A percentile compares a stretch with the other conserved stretches of the same genome.
Evolutionary conservation across 2,113 vertebrate species (phyloP).

Genomic region (Alosa alosa): DNA sequence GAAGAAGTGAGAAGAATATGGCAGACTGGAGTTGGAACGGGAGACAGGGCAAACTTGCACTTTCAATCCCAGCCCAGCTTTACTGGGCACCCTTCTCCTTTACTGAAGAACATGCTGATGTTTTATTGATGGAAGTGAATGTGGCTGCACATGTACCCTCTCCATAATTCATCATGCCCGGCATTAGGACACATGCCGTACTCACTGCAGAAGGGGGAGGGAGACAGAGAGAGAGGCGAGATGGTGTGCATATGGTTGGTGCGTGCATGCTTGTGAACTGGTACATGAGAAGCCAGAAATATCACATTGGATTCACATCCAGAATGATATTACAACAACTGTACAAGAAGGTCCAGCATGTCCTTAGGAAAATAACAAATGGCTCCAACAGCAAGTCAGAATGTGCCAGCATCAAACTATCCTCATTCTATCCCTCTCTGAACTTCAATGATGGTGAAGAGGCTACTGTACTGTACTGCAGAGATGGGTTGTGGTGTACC

Average conservation of each 20-base stretch:
- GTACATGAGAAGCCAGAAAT: background rate
- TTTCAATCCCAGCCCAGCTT: constrained; percentile 46
- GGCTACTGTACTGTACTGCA: background rate
- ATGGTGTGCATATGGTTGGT: constrained; percentile 18
- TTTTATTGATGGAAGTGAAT: constrained; percentile 73
- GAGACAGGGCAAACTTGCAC: constrained; percentile 21
- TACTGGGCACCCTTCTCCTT: constrained; percentile 54
- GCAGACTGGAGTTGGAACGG: constrained; percentile 13
- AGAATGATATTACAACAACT: background rate
- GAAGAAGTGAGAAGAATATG: background rate
- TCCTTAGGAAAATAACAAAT: background rate
- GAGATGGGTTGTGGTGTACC: background rate
- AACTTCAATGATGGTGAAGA: background rate
- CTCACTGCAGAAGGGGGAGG: constrained; percentile 39
- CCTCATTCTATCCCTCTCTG: background rate
- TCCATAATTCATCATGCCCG: constrained; percentile 72
- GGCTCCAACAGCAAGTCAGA: background rate
- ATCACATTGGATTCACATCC: background rate
- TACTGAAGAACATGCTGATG: constrained; percentile 58
- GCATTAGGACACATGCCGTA: constrained; percentile 60
- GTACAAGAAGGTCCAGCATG: background rate
- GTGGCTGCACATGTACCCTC: constrained; percentile 69
- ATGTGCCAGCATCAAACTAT: background rate
- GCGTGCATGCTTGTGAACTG: background rate
- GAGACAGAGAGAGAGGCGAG: constrained; percentile 22